A percentile compares a stretch with the other conserved stretches of the same genome.
phyloP scores from a whole-genome alignment of 2,797 vertebrate genomes.

The Pantherophis vulpinus region DNA sequence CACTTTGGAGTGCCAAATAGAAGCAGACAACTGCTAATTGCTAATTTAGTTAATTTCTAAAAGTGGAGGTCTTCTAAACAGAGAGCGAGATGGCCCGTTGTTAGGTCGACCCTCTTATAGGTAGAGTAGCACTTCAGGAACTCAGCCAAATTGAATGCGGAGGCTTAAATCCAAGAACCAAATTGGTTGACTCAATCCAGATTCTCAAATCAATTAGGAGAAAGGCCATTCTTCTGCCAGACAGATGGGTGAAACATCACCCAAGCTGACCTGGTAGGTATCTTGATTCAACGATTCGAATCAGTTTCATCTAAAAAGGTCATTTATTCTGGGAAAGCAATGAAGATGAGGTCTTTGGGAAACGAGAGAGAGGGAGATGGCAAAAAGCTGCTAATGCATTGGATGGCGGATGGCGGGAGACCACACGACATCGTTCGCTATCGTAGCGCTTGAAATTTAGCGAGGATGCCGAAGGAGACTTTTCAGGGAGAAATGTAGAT shows the following conservation, averaged over 20 bases:
- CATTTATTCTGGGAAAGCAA: neutral
- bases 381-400: neutral
- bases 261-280: neutral
- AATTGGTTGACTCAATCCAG: neutral
- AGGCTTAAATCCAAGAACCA: neutral
- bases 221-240: neutral
- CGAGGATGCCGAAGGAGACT: neutral
- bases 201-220: neutral
- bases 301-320: neutral
- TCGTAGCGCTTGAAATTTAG: neutral
- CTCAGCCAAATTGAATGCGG: neutral
- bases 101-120: neutral
- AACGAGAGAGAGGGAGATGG: neutral
- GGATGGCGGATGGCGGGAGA: neutral
- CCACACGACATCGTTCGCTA: neutral
- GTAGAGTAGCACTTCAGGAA: neutral
- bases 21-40: neutral
- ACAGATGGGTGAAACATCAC: neutral
- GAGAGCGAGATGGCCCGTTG: neutral
- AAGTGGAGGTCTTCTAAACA: neutral
- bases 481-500: neutral
- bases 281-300: neutral
- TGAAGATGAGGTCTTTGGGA: neutral
- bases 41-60: neutral
- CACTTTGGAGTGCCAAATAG: neutral